These are phyloP conservation scores for Myopa testacea DNA, from an alignment of 2,888 invertebrate genomes.

Conservation along the genomic window DNA sequence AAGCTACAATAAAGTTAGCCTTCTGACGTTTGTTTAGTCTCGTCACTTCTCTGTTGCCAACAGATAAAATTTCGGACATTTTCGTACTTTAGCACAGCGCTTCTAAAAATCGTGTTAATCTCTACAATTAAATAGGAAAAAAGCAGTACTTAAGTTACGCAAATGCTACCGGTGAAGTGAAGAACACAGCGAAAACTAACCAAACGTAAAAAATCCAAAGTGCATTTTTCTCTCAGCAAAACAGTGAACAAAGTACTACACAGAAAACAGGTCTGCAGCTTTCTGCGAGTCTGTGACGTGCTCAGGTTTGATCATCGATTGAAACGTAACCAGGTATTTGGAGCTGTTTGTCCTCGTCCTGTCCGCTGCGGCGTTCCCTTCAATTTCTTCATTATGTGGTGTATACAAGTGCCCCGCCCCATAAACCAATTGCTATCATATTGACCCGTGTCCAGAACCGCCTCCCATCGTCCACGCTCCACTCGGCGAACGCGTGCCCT, in stretches of 20 bases:
- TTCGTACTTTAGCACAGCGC: slow-evolving; percentile 9
- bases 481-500: too few species aligned
- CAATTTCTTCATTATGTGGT: neutral
- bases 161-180: neutral
- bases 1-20: neutral
- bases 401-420: neutral
- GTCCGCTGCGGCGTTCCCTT: neutral
- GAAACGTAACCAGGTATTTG: slow-evolving; percentile 19
- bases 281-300: slow-evolving; percentile 1
- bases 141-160: neutral
- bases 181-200: neutral
- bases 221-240: neutral
- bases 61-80: slow-evolving; percentile 12
- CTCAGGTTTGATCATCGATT: slow-evolving; percentile 12
- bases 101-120: slow-evolving; percentile 17
- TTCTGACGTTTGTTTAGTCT: slow-evolving; percentile 1
- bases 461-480: too few species aligned
- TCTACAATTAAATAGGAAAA: neutral
- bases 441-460: too few species aligned
- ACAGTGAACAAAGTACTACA: neutral
- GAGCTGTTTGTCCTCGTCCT: neutral
- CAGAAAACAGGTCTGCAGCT: neutral
- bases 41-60: neutral
- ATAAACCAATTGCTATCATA: too few species aligned
- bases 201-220: neutral